A percentile compares a stretch with the other conserved stretches of the same genome.
Conservation (phyloP, 2,113 vertebrate species). For the Lampris megalopsis region DNA sequence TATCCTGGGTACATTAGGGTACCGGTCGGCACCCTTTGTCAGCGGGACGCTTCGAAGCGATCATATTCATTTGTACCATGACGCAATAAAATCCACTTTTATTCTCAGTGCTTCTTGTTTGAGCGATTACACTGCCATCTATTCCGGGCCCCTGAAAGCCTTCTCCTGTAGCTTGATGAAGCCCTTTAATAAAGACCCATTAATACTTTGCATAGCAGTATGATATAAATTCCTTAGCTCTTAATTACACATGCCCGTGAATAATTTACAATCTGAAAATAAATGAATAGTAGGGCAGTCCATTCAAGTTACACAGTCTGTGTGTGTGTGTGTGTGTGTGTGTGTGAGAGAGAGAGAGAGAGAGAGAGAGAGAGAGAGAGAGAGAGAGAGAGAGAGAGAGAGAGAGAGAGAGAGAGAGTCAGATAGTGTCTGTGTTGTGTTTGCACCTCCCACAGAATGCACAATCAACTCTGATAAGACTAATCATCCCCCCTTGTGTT, state of each 20-base stretch:
- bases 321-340: neutral
- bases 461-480: slow-evolving; percentile 84
- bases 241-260: slow-evolving; percentile 76
- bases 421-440: slow-evolving; percentile 68
- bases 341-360: slow-evolving; percentile 40
- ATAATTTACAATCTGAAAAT: slow-evolving; percentile 75
- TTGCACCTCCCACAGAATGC: slow-evolving; percentile 73
- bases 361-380: slow-evolving; percentile 54
- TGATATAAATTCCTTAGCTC: slow-evolving; percentile 71
- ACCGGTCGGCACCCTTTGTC: too few relatives aligned
- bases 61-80: slow-evolving; percentile 15
- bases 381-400: slow-evolving; percentile 39
- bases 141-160: slow-evolving; percentile 58
- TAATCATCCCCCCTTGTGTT: slow-evolving; percentile 80
- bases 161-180: slow-evolving; percentile 67
- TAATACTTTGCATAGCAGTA: slow-evolving; percentile 66
- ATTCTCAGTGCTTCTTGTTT: slow-evolving; percentile 7
- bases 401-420: slow-evolving; percentile 54
- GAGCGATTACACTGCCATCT: slow-evolving; percentile 57
- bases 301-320: slow-evolving; percentile 8
- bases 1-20: too few relatives aligned
- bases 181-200: slow-evolving; percentile 77
- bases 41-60: slow-evolving; percentile 11
- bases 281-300: slow-evolving; percentile 57
- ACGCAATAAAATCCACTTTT: neutral